These are phyloP conservation scores for Parauchenoglanis ngamensis DNA, from an alignment of 2,797 vertebrate genomes.

Conservation along the genomic window DNA sequence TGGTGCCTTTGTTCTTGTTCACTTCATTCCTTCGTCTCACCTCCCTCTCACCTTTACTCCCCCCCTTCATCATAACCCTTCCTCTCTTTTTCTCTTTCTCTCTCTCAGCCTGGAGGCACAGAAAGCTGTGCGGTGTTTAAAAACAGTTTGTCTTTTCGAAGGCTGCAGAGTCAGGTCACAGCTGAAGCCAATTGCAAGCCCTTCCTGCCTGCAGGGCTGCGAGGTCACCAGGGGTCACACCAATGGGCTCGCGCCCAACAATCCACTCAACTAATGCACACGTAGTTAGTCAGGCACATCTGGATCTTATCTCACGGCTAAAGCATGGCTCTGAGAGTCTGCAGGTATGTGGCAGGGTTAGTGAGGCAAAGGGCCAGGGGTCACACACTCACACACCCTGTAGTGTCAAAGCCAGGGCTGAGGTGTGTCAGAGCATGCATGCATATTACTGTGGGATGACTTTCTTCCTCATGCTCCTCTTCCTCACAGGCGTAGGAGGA, in stretches of 20 bases:
- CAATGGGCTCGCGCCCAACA: conserved; percentile 58
- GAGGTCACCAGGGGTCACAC: conserved; percentile 74
- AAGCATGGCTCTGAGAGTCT: conserved; percentile 64
- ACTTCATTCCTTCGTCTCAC: conserved; percentile 51
- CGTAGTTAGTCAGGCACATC: conserved; percentile 69
- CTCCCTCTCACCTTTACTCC: conserved; percentile 43
- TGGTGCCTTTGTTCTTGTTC: conserved; percentile 47
- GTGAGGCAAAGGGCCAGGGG: conserved; percentile 37
- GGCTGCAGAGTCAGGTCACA: conserved; percentile 67
- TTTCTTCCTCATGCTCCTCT: conserved; percentile 54
- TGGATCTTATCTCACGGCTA: conserved; percentile 73
- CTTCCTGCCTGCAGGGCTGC: conserved; percentile 78
- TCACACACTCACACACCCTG: conserved; percentile 46
- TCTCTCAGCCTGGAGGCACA: conserved; percentile 7
- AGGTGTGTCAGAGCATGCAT: conserved; percentile 35
- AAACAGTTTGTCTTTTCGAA: conserved; percentile 66
- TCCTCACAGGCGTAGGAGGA: conserved; percentile 42
- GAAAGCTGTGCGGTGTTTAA: conserved; percentile 58
- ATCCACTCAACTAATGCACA: conserved; percentile 43
- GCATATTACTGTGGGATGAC: not conserved
- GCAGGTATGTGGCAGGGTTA: conserved; percentile 56
- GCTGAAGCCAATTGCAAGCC: conserved; percentile 78
- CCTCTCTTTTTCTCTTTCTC: conserved; percentile 28
- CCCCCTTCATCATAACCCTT: conserved; percentile 26
- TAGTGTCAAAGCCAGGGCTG: conserved; percentile 49